Percentiles rank a stretch among this genome's conserved stretches.
phyloP scores from a whole-genome alignment of 2,113 vertebrate species.

The Erinaceus europaeus region DNA sequence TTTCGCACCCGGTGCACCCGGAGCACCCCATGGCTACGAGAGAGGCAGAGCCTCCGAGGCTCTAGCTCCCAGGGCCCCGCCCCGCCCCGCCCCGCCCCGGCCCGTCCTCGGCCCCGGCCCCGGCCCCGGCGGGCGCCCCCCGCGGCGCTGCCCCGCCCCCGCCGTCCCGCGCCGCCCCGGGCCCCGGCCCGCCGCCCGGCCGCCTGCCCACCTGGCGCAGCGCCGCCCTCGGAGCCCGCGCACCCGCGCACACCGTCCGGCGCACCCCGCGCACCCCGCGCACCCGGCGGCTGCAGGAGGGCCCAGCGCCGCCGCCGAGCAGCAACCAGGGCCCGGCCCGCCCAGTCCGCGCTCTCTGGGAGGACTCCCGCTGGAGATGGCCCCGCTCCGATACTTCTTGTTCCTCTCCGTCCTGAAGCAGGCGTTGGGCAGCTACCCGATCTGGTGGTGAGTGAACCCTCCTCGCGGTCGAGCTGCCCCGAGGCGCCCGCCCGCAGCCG shows the following conservation, averaged over 20 bases:
- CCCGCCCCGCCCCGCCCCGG: slow-evolving; percentile 47
- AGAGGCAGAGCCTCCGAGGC: background rate
- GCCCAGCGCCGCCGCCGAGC: slow-evolving; percentile 39
- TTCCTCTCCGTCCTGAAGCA: slow-evolving; percentile 68
- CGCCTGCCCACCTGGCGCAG: slow-evolving; percentile 71
- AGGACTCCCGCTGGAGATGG: slow-evolving; percentile 55
- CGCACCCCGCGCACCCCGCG: slow-evolving; percentile 47
- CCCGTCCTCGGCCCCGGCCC: slow-evolving; percentile 13
- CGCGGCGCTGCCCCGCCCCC: slow-evolving; percentile 69
- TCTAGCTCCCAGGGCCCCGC: slow-evolving; percentile 44
- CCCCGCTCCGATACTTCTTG: slow-evolving; percentile 66
- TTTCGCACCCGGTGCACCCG: background rate
- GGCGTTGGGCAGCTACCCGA: slow-evolving; percentile 73
- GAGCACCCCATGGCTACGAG: slow-evolving; percentile 21
- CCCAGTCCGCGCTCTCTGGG: slow-evolving; percentile 28
- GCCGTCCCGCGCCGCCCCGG: slow-evolving; percentile 62
- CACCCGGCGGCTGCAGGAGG: slow-evolving; percentile 56
- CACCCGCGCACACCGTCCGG: no score
- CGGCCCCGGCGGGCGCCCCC: slow-evolving; percentile 67
- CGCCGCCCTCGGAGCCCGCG: slow-evolving; percentile 68
- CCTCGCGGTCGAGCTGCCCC: background rate
- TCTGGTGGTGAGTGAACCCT: slow-evolving; percentile 73
- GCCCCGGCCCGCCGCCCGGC: slow-evolving; percentile 66
- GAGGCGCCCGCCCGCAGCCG: background rate
- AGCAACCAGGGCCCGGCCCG: slow-evolving; percentile 52